Evolutionary conservation across 2,888 invertebrate genomes (phyloP).

Genomic region (Periphyllus acericola): DNA sequence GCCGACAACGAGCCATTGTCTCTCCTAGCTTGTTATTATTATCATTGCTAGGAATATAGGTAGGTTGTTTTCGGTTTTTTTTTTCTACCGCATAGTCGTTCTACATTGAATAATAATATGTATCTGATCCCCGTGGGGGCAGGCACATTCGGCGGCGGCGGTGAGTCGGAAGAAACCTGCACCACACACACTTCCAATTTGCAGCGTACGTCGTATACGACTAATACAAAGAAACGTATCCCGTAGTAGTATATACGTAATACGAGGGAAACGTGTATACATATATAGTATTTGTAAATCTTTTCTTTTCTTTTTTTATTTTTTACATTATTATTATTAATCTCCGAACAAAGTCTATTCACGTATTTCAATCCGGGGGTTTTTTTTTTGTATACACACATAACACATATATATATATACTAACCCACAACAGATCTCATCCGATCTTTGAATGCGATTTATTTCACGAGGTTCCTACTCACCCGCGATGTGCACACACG

Average conservation of each 20-base stretch:
- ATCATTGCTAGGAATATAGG: background rate
- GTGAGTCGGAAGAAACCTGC: slow-evolving; percentile 11
- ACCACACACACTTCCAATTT: slow-evolving; percentile 15
- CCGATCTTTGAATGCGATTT: slow-evolving; percentile 36
- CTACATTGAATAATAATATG: slow-evolving; percentile 29
- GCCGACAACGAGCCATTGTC: background rate
- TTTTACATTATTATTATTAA: slow-evolving; percentile 38
- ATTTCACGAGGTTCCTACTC: slow-evolving; percentile 16
- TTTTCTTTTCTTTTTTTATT: background rate
- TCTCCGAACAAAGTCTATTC: slow-evolving; percentile 51
- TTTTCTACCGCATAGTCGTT: background rate
- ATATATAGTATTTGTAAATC: slow-evolving; percentile 3
- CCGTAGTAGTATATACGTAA: background rate
- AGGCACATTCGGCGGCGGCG: background rate
- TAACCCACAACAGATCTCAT: background rate
- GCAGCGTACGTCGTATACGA: background rate
- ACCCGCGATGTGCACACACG: background rate
- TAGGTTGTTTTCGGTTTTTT: background rate
- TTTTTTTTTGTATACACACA: background rate
- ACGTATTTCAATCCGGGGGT: slow-evolving; percentile 6
- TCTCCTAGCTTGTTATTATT: slow-evolving; percentile 2
- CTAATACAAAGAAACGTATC: background rate
- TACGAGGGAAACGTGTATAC: slow-evolving; percentile 2
- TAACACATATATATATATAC: too few species aligned
- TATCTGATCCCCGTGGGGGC: slow-evolving; percentile 26